phyloP scores from a whole-genome alignment of 2,888 invertebrate genomes.

The Thysanoteuthis rhombus region DNA sequence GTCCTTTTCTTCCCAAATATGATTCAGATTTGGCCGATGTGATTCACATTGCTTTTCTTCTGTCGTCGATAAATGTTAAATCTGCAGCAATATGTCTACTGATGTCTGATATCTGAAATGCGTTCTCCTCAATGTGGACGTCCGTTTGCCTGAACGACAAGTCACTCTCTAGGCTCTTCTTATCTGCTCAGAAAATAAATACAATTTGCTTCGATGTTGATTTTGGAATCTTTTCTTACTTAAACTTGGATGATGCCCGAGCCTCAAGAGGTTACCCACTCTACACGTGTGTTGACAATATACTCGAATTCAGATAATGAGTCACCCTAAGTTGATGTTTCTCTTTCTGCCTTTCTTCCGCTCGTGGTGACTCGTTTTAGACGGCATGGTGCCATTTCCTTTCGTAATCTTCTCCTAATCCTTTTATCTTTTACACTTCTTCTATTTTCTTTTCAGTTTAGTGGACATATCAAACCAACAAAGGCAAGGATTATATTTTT shows the following conservation, averaged over 20 bases:
- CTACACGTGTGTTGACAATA: too few relatives aligned
- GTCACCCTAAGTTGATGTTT: too few relatives aligned
- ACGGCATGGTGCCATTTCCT: background rate
- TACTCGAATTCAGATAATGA: too few relatives aligned
- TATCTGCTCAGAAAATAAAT: background rate
- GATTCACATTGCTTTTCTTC: background rate
- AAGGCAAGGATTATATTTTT: too few relatives aligned
- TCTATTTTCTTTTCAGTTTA: background rate
- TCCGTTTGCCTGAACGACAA: background rate
- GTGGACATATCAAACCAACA: too few relatives aligned
- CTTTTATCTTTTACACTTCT: background rate
- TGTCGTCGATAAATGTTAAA: background rate
- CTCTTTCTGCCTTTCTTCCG: too few relatives aligned
- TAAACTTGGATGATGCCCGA: background rate
- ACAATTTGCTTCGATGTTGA: background rate
- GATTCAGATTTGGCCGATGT: too few relatives aligned
- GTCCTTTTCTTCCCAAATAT: too few relatives aligned
- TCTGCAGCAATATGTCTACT: background rate
- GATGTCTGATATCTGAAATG: background rate
- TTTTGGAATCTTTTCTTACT: background rate
- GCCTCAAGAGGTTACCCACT: too few relatives aligned
- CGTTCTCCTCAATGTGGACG: background rate
- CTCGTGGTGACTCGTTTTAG: background rate
- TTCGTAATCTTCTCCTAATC: background rate
- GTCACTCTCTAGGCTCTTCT: background rate